Percentiles rank a stretch among this genome's conserved stretches.
Conservation (phyloP, 2,797 vertebrate genomes). For the Arnoldichthys spilopterus region DNA sequence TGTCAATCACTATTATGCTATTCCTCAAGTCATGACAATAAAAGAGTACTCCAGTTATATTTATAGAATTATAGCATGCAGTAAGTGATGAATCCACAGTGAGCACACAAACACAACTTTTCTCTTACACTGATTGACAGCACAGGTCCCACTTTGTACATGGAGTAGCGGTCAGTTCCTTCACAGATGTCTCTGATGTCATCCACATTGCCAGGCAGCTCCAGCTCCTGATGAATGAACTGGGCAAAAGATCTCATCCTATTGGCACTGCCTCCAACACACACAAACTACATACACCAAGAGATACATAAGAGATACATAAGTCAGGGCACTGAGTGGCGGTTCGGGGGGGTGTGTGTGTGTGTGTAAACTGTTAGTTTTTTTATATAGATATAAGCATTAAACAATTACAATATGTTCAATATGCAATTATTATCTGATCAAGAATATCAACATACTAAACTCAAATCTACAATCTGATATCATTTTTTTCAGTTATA, state of each 20-base stretch:
- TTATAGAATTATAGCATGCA: not conserved
- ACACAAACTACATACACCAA: conserved; percentile 80
- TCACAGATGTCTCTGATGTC: conserved; percentile 82
- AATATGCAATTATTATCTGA: too few relatives aligned
- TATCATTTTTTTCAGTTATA: too few relatives aligned
- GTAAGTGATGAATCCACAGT: not conserved
- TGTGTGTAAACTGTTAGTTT: too few relatives aligned
- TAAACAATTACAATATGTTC: too few relatives aligned
- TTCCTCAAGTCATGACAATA: not conserved
- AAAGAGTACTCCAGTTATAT: not conserved
- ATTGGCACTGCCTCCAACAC: conserved; percentile 84
- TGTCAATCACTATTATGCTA: not conserved
- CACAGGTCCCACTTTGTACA: conserved; percentile 87
- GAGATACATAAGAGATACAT: too few relatives aligned
- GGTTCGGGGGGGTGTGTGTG: too few relatives aligned
- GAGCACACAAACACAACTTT: not conserved
- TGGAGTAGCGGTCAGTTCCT: conserved; percentile 86
- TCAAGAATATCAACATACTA: too few relatives aligned
- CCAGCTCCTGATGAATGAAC: conserved; percentile 83
- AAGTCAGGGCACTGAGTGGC: too few relatives aligned
- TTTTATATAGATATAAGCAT: too few relatives aligned
- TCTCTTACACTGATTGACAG: conserved; percentile 84
- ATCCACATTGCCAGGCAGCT: conserved; percentile 68
- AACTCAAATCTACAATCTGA: too few relatives aligned
- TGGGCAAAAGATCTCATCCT: conserved; percentile 88